A percentile compares a stretch with the other conserved stretches of the same genome.
Evolutionary conservation across 1,140 invertebrate genomes (phyloP).

Genomic region (Sitodiplosis mosellana): DNA sequence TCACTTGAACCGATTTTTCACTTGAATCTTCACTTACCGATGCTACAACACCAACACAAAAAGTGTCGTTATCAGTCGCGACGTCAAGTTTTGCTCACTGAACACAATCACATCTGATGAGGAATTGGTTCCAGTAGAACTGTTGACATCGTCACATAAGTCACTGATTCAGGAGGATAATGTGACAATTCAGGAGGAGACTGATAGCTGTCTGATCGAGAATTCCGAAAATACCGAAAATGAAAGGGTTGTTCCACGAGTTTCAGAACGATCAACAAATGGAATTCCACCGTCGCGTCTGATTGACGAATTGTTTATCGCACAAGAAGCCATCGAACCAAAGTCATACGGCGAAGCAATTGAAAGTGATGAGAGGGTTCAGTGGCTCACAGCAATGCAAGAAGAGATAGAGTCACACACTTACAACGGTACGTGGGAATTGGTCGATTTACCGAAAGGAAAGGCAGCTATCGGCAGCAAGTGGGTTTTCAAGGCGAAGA

Average conservation of each 20-base stretch:
- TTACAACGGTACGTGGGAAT: slow-evolving; percentile 8
- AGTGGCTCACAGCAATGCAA: slow-evolving; percentile 6
- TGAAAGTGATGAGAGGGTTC: too few relatives aligned
- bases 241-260: not conserved
- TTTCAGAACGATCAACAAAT: not conserved
- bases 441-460: slow-evolving; percentile 6
- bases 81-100: not conserved
- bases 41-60: not conserved
- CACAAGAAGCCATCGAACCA: too few relatives aligned
- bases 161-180: too few relatives aligned
- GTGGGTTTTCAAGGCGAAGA: slow-evolving; percentile 12
- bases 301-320: not conserved
- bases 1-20: too few relatives aligned
- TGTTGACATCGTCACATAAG: not conserved
- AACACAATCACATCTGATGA: not conserved
- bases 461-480: slow-evolving; percentile 9
- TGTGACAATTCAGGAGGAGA: not conserved
- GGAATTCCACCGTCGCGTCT: not conserved
- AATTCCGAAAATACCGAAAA: not conserved
- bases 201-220: too few relatives aligned
- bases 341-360: too few relatives aligned
- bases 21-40: too few relatives aligned
- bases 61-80: not conserved
- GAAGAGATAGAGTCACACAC: slow-evolving; percentile 6
- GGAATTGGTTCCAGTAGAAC: not conserved